Percentiles rank a stretch among this genome's conserved stretches.
These are phyloP conservation scores for Urocyon cinereoargenteus DNA, from an alignment of 2,797 vertebrate genomes.

Conservation along the genomic window DNA sequence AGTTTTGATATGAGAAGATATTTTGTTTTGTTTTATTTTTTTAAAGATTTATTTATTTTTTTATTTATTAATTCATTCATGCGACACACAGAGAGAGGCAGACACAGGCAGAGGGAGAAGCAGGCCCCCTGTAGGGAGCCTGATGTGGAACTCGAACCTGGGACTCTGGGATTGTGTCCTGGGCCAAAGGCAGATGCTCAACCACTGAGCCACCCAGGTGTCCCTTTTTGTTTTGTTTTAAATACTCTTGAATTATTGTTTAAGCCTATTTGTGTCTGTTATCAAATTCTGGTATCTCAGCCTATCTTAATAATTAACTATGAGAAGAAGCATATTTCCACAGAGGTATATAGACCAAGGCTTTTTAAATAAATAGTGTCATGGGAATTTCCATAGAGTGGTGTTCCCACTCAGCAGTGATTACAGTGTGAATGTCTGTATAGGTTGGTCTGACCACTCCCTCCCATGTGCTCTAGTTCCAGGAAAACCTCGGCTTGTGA, in stretches of 20 bases:
- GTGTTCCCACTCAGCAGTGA: not conserved
- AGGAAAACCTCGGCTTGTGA: constrained; percentile 97
- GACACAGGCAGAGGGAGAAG: too few relatives aligned
- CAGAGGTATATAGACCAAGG: not conserved
- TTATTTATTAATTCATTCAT: too few relatives aligned
- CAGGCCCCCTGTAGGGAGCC: too few relatives aligned
- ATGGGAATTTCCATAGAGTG: not conserved
- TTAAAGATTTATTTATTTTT: too few relatives aligned
- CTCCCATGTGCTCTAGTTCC: constrained; percentile 91
- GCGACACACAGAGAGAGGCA: too few relatives aligned
- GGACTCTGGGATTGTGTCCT: too few relatives aligned
- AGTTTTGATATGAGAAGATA: not conserved
- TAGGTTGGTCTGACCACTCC: not conserved
- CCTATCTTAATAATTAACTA: not conserved
- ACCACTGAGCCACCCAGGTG: too few relatives aligned
- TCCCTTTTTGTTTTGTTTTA: not conserved
- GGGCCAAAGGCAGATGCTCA: too few relatives aligned
- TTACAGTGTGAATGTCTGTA: not conserved
- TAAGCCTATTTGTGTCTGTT: not conserved
- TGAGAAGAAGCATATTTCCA: not conserved
- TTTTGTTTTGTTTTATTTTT: too few relatives aligned
- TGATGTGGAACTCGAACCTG: too few relatives aligned
- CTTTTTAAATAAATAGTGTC: not conserved
- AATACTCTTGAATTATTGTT: not conserved
- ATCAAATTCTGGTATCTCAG: not conserved